These are phyloP conservation scores for Odontomachus brunneus DNA, from an alignment of 1,140 invertebrate species.

Conservation along the genomic window DNA sequence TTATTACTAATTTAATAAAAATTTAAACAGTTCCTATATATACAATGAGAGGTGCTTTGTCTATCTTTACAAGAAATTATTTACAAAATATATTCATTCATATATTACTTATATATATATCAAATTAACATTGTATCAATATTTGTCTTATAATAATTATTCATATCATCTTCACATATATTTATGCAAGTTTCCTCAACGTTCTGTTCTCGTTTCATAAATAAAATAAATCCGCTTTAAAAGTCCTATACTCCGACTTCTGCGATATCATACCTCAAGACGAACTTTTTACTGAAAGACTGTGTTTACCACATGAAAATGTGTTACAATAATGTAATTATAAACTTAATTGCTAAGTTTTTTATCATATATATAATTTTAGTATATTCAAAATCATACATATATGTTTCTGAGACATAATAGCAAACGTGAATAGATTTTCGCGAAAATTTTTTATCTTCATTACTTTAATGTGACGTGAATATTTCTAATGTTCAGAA, in stretches of 20 bases:
- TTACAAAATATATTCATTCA: slow-evolving; percentile 85
- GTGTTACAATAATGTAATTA: slow-evolving; percentile 29
- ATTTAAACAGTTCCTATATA: slow-evolving; percentile 81
- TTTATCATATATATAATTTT: slow-evolving; percentile 14
- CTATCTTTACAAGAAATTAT: slow-evolving; percentile 84
- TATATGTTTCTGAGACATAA: slow-evolving; percentile 26
- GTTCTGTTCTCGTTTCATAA: slow-evolving; percentile 76
- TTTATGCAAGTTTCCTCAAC: slow-evolving; percentile 76
- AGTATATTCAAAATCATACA: neutral
- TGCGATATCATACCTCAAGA: slow-evolving; percentile 69
- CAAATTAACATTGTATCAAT: slow-evolving; percentile 83
- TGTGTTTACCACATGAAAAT: slow-evolving; percentile 65
- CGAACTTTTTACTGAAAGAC: slow-evolving; percentile 75
- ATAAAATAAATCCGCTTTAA: slow-evolving; percentile 81
- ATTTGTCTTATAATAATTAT: slow-evolving; percentile 76
- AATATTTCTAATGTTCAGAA: slow-evolving; percentile 21
- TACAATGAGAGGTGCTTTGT: slow-evolving; percentile 79
- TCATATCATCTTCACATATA: slow-evolving; percentile 58
- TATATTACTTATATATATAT: slow-evolving; percentile 83
- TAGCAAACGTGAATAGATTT: slow-evolving; percentile 34
- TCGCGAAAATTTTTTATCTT: neutral
- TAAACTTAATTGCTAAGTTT: slow-evolving; percentile 32
- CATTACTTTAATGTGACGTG: slow-evolving; percentile 1
- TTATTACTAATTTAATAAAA: slow-evolving; percentile 82
- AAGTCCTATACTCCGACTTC: slow-evolving; percentile 71